These are phyloP conservation scores for Nycteola revayana DNA, from an alignment of 2,888 invertebrate genomes.

Conservation along the genomic window DNA sequence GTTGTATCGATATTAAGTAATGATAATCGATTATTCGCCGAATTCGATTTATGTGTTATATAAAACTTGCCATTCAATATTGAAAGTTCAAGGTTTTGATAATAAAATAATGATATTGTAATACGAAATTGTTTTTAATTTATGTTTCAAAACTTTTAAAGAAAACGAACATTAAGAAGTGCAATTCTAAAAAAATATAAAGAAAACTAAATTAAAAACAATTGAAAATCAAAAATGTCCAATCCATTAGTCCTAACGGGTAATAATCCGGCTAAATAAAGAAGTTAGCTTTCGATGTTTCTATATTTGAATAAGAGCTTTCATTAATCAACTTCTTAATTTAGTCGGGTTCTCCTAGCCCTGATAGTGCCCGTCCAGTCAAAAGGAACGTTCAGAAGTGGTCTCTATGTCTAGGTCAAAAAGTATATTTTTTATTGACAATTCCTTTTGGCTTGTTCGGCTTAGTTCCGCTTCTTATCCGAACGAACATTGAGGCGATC, in stretches of 20 bases:
- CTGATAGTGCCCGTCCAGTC: conserved; percentile 55
- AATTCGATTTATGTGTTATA: conserved; percentile 17
- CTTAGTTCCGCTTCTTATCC: conserved; percentile 9
- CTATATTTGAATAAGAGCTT: conserved; percentile 45
- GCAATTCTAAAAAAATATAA: conserved; percentile 1
- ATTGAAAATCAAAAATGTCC: conserved; percentile 17
- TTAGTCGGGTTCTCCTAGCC: conserved; percentile 46
- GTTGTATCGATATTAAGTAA: conserved; percentile 3
- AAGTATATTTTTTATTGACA: conserved; percentile 20
- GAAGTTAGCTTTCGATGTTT: conserved; percentile 58
- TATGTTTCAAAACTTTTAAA: neutral
- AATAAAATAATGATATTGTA: conserved; percentile 11
- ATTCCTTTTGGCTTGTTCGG: conserved; percentile 41
- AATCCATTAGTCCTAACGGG: conserved; percentile 27
- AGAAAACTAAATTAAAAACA: conserved; percentile 17
- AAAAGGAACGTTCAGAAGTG: conserved; percentile 38
- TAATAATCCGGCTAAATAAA: conserved; percentile 42
- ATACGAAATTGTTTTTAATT: conserved; percentile 17
- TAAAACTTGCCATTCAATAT: conserved; percentile 33
- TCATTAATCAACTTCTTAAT: conserved; percentile 40
- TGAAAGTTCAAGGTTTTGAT: conserved; percentile 25
- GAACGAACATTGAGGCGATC: too few relatives aligned
- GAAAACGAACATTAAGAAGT: neutral
- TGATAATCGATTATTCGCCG: conserved; percentile 29
- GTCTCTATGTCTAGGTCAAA: conserved; percentile 20